A percentile compares a stretch with the other conserved stretches of the same genome.
phyloP scores from a whole-genome alignment of 2,113 vertebrate genomes.

The Pluvianellus socialis region DNA sequence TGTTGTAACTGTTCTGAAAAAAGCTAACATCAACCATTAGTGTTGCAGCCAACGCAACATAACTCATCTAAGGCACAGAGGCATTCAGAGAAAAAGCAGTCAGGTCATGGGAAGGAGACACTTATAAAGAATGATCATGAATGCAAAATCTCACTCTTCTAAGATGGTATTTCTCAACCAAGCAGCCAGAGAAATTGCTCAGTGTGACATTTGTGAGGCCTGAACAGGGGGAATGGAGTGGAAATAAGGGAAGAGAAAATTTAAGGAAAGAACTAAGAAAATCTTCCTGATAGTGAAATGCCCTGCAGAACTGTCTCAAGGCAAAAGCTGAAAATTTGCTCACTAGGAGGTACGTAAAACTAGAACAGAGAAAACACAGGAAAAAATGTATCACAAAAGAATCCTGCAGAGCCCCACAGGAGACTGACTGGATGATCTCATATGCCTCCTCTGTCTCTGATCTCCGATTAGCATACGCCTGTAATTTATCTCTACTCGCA shows the following conservation, averaged over 20 bases:
- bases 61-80: not conserved
- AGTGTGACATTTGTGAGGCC: not conserved
- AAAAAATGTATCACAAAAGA: conserved; percentile 2
- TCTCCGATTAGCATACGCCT: not conserved
- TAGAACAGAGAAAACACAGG: not conserved
- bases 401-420: not conserved
- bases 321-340: not conserved
- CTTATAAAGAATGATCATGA: not conserved
- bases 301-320: not conserved
- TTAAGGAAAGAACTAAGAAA: not conserved
- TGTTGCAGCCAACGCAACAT: not conserved
- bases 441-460: not conserved
- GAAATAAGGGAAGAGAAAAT: not conserved
- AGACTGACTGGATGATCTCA: not conserved
- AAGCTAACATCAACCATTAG: not conserved
- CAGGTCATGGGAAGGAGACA: not conserved
- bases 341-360: not conserved
- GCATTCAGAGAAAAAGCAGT: not conserved
- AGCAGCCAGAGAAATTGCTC: not conserved
- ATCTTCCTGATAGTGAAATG: not conserved
- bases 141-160: not conserved
- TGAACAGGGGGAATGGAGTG: not conserved
- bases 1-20: not conserved
- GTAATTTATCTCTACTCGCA: not conserved
- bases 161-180: not conserved